Conservation (phyloP, 1,140 invertebrate genomes). For the Archivesica marissinica region DNA sequence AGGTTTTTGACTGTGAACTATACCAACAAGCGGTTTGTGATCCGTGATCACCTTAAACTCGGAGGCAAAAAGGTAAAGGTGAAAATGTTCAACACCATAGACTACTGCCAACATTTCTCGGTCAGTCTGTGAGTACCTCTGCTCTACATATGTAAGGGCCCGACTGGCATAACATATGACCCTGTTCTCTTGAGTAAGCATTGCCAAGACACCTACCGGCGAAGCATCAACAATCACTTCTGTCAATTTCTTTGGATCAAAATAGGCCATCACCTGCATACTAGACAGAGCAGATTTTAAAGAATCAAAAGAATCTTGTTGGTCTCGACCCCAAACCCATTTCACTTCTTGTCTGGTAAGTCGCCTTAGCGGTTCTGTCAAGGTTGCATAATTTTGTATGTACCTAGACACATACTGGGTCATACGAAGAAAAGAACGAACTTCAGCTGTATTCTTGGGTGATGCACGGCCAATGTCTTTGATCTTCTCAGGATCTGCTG, state of each 20-base stretch:
- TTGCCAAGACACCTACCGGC: conserved; percentile 48
- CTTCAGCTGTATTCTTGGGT: too few relatives aligned
- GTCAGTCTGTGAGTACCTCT: conserved; percentile 69
- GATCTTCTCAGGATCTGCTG: too few relatives aligned
- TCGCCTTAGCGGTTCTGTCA: too few relatives aligned
- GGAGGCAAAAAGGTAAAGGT: conserved; percentile 82
- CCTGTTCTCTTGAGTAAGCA: conserved; percentile 55
- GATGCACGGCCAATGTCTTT: too few relatives aligned
- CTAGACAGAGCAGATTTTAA: too few relatives aligned
- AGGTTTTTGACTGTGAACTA: too few relatives aligned
- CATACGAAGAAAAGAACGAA: neutral
- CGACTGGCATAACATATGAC: conserved; percentile 67
- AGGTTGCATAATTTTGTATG: neutral
- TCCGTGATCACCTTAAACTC: conserved; percentile 49
- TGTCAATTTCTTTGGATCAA: conserved; percentile 45
- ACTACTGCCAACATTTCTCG: conserved; percentile 55
- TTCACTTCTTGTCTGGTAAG: too few relatives aligned
- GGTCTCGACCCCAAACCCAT: too few relatives aligned
- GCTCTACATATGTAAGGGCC: conserved; percentile 63
- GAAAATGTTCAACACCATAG: conserved; percentile 84
- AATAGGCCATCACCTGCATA: conserved; percentile 52
- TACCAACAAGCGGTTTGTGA: conserved; percentile 55
- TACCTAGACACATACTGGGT: neutral
- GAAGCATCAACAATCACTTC: conserved; percentile 23
- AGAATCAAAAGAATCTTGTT: too few relatives aligned